phyloP scores from a whole-genome alignment of 2,888 invertebrate species.

The Seira musarum region DNA sequence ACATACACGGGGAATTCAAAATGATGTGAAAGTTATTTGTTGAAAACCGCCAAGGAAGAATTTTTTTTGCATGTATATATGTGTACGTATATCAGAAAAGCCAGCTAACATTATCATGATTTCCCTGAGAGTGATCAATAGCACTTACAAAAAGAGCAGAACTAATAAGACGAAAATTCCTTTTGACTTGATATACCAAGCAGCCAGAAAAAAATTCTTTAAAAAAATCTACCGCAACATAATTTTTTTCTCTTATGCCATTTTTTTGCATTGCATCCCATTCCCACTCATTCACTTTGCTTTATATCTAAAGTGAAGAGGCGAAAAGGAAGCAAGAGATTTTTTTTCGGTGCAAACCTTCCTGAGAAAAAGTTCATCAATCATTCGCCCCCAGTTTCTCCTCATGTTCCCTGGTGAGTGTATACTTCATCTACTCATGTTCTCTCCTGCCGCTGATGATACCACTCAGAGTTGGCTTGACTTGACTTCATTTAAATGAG shows the following conservation, averaged over 20 bases:
- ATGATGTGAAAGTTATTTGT: slow-evolving; percentile 1
- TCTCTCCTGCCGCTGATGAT: slow-evolving; percentile 13
- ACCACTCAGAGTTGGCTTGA: slow-evolving; percentile 29
- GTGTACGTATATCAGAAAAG: not conserved
- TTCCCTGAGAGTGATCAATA: slow-evolving; percentile 42
- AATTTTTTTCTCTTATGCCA: slow-evolving; percentile 11
- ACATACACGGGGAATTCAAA: not conserved
- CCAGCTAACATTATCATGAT: slow-evolving; percentile 17
- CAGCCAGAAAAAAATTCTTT: slow-evolving; percentile 25
- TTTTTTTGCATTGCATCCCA: not conserved
- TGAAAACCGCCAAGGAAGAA: slow-evolving; percentile 8
- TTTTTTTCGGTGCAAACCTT: slow-evolving; percentile 49
- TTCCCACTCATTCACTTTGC: slow-evolving; percentile 16
- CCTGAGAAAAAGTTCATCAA: slow-evolving; percentile 55
- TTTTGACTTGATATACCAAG: slow-evolving; percentile 31
- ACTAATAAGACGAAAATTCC: slow-evolving; percentile 54
- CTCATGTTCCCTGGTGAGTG: slow-evolving; percentile 36
- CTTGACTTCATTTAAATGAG: slow-evolving; percentile 44
- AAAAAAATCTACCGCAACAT: slow-evolving; percentile 17
- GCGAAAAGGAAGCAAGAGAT: slow-evolving; percentile 22
- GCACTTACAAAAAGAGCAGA: slow-evolving; percentile 45
- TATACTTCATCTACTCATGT: slow-evolving; percentile 10
- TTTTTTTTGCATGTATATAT: not conserved
- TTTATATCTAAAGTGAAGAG: not conserved
- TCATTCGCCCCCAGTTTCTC: slow-evolving; percentile 44